A percentile compares a stretch with the other conserved stretches of the same genome.
Evolutionary conservation across 1,140 invertebrate genomes (phyloP).

Genomic region (Whitmania pigra): DNA sequence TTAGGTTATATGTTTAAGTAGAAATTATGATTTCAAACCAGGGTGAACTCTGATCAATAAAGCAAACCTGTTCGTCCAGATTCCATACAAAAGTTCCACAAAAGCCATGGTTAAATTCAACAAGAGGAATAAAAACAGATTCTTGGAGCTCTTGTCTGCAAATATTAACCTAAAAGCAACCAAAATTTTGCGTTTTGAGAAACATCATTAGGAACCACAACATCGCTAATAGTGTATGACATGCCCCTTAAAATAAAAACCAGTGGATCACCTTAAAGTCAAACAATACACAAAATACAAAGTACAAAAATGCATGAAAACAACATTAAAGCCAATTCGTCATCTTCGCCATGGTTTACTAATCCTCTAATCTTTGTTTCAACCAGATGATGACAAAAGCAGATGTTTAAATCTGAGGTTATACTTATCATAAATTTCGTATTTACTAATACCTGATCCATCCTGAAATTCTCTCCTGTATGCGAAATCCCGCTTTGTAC

Average conservation of each 20-base stretch:
- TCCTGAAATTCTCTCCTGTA: constrained; percentile 19
- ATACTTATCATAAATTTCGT: neutral
- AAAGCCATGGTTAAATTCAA: constrained; percentile 81
- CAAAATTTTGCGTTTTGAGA: constrained; percentile 16
- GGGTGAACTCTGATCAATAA: neutral
- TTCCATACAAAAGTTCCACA: constrained; percentile 84
- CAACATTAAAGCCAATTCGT: neutral
- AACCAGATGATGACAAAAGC: too few species aligned
- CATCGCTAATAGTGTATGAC: neutral
- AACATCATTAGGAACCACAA: neutral
- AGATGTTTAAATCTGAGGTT: too few species aligned
- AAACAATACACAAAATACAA: neutral
- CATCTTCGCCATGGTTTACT: neutral
- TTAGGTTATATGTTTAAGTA: neutral
- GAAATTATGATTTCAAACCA: neutral
- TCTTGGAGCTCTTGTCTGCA: constrained; percentile 78
- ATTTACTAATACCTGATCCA: constrained; percentile 19
- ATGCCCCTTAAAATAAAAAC: neutral
- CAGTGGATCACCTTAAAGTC: neutral
- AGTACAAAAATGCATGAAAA: neutral
- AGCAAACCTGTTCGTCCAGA: constrained; percentile 72
- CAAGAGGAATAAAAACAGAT: constrained; percentile 83
- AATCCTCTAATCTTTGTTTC: neutral
- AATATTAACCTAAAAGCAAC: constrained; percentile 60
- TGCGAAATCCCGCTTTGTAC: constrained; percentile 21